Conservation (phyloP, 2,113 vertebrate genomes). For the Tympanuchus pallidicinctus region DNA sequence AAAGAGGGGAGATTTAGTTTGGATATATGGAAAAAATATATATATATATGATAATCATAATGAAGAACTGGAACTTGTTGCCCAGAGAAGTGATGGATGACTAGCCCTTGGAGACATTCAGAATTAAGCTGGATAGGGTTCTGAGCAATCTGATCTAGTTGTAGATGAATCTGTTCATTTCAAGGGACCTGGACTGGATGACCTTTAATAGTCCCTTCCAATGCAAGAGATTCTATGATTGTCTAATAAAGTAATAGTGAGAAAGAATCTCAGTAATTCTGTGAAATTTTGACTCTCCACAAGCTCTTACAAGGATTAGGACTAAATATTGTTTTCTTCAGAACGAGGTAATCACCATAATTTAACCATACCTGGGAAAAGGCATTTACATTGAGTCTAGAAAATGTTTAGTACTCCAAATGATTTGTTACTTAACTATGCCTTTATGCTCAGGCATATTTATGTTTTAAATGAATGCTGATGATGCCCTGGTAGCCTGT, state of each 20-base stretch:
- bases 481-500: background rate
- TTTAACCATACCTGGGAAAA: conserved; percentile 20
- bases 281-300: background rate
- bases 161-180: too few species aligned
- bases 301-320: conserved; percentile 5
- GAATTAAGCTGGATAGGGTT: too few species aligned
- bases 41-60: too few species aligned
- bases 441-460: background rate
- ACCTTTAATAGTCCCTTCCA: too few species aligned
- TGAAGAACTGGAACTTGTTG: too few species aligned
- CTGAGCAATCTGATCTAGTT: too few species aligned
- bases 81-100: too few species aligned
- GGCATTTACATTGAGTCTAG: background rate
- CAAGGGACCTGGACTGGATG: too few species aligned
- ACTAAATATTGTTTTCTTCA: conserved; percentile 14
- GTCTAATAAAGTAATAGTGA: background rate
- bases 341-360: conserved; percentile 12
- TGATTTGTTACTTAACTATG: conserved; percentile 25
- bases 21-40: too few species aligned
- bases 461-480: conserved; percentile 37
- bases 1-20: too few species aligned
- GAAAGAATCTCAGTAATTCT: background rate
- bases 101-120: too few species aligned
- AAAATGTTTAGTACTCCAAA: conserved; percentile 14
- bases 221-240: too few species aligned